Evolutionary conservation across 2,888 invertebrate genomes (phyloP).

Genomic region (Nymphalis polychloros): DNA sequence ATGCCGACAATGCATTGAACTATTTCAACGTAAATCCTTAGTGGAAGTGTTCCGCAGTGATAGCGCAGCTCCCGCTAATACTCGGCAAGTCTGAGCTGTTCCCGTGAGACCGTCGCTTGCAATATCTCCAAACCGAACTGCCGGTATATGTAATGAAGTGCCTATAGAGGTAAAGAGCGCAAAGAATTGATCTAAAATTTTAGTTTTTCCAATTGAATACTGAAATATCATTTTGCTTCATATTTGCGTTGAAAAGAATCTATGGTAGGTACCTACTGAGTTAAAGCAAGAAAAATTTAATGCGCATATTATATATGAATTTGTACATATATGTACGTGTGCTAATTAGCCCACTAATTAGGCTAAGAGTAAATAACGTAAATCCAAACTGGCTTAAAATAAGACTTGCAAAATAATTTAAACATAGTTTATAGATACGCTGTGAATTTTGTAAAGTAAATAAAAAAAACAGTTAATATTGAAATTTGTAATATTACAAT

Average conservation of each 20-base stretch:
- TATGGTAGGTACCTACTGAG: background rate
- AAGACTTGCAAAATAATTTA: too few relatives aligned
- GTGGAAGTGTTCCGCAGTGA: slow-evolving; percentile 34
- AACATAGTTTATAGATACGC: too few relatives aligned
- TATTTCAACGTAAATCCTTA: slow-evolving; percentile 19
- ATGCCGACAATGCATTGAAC: slow-evolving; percentile 15
- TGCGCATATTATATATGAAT: background rate
- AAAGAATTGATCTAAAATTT: slow-evolving; percentile 17
- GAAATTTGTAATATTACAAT: too few relatives aligned
- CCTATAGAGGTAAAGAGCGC: slow-evolving; percentile 13
- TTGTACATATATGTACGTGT: background rate
- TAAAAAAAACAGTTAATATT: too few relatives aligned
- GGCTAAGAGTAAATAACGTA: too few relatives aligned
- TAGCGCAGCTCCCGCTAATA: slow-evolving; percentile 30
- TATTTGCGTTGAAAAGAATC: background rate
- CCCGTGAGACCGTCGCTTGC: slow-evolving; percentile 13
- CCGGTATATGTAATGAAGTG: slow-evolving; percentile 28
- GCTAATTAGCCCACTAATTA: too few relatives aligned
- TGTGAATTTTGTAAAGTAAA: too few relatives aligned
- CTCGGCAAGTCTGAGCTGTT: slow-evolving; percentile 26
- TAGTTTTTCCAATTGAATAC: slow-evolving; percentile 3
- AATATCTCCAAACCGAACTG: slow-evolving; percentile 27
- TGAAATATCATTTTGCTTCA: background rate
- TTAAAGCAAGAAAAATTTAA: background rate
- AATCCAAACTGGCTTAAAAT: too few relatives aligned